Base-by-base conservation (phyloP, 2,797 vertebrate genomes). In the Oryzias sinensis region DNA sequence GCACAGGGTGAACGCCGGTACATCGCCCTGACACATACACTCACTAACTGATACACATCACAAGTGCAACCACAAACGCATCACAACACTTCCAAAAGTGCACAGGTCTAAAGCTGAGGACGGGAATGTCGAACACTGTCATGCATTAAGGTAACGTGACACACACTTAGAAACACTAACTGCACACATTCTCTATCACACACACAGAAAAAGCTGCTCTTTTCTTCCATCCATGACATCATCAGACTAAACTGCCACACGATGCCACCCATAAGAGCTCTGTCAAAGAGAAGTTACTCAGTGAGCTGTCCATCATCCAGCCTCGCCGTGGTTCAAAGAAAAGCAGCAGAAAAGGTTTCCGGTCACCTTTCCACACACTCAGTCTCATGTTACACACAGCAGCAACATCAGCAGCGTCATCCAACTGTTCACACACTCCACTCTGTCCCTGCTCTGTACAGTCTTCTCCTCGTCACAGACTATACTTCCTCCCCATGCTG, bases 1-100 rank as follows among this genome's bases (percentile, higher is more conserved):
- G 87, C 88, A 83, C 90, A 89, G 63, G 92, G 91, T 66, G 92
- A 93, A 80, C 86, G 85, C 80, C 87, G 90, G 85, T 88, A 86
- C 92, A 93, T 93, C 22, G 77, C 88, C 84, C 87, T 64, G 15
- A 75, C 74, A 84, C 71, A 79, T 67, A 70, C 80, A 64, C 42
- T 14, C 72, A 75, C 74, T 60, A 65, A 6, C 46, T 14, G 3
- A 24, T 29, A 41, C 67, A 72, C 64, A 50, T 69, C 59, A 65
- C 74, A 69, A 1, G 56, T 20, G 20, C 5, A n/a, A 60, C 70
- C 46, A 49, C 55, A 62, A 48, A 62, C 22, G 43, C 48, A 58
- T 53, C 20, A 44, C 40, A 55, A 44, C 29, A 60, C 68, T 59
- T 56, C 11, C 48, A 49, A n/a, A 15, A 13, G 9, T 18, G 22